Conservation (phyloP, 2,113 vertebrate species). For the Pygoscelis adeliae region DNA sequence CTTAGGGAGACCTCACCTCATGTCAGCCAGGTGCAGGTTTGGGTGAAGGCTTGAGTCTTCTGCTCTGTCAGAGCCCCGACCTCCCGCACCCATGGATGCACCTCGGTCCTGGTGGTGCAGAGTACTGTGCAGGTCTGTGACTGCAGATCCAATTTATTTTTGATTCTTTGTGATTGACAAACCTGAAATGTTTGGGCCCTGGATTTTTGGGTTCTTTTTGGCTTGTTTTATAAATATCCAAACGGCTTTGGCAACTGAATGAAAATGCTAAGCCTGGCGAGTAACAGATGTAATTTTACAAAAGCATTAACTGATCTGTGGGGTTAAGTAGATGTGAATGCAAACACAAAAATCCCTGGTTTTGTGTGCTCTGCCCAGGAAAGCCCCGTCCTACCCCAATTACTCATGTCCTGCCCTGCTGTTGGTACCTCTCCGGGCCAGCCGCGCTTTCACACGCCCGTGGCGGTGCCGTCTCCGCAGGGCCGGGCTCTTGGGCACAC, state of each 20-base stretch:
- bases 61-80: background rate
- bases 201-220: background rate
- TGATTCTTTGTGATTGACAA: background rate
- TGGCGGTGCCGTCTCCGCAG: rapidly evolving
- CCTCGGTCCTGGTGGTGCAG: background rate
- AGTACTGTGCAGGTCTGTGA: background rate
- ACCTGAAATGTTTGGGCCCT: background rate
- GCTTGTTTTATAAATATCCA: background rate
- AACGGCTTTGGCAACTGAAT: background rate
- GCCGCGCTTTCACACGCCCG: background rate
- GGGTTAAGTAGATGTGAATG: background rate
- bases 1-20: rapidly evolving
- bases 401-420: background rate
- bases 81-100: background rate
- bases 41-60: too few relatives aligned
- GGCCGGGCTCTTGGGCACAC: rapidly evolving
- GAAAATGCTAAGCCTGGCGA: background rate
- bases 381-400: background rate
- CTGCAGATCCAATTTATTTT: rapidly evolving
- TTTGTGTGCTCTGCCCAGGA: background rate
- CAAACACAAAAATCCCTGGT: background rate
- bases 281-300: background rate
- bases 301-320: background rate
- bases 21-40: rapidly evolving
- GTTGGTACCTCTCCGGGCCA: background rate